Conservation (phyloP, 1,140 invertebrate species). For the Trachelipus rathkii region DNA sequence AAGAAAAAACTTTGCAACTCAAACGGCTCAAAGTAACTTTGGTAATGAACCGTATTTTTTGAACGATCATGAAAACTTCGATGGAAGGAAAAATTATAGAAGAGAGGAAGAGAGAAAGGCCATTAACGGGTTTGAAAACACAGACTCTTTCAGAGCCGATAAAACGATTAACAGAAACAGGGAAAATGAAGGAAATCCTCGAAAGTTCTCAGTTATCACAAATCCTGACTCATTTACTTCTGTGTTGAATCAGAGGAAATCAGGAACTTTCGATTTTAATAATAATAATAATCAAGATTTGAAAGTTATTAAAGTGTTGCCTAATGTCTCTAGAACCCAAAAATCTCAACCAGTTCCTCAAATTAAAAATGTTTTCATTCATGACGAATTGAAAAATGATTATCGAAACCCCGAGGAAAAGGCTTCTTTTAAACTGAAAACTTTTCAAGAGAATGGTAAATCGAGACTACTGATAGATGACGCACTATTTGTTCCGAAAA, state of each 20-base stretch:
- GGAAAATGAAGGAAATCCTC: not conserved
- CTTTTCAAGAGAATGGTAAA: not conserved
- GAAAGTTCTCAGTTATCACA: not conserved
- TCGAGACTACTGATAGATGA: not conserved
- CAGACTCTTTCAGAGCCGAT: not conserved
- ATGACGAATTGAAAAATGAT: no score
- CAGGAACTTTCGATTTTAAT: no score
- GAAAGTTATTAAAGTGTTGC: no score
- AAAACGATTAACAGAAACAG: not conserved
- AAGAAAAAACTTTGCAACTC: not conserved
- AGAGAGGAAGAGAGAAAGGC: not conserved
- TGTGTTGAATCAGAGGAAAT: not conserved
- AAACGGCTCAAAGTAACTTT: not conserved
- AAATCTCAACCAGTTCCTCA: no score
- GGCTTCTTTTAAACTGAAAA: no score
- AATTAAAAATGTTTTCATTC: no score
- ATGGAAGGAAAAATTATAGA: not conserved
- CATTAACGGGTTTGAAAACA: not conserved
- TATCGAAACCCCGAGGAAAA: no score
- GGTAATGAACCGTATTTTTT: constrained; percentile 1
- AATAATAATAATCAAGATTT: no score
- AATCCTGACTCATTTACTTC: not conserved
- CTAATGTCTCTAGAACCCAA: no score
- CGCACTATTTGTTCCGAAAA: not conserved
- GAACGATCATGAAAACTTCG: not conserved